Evolutionary conservation across 2,113 vertebrate species (phyloP), one percentile per base, ranked within the genome.

Genomic region (Nymphicus hollandicus): DNA sequence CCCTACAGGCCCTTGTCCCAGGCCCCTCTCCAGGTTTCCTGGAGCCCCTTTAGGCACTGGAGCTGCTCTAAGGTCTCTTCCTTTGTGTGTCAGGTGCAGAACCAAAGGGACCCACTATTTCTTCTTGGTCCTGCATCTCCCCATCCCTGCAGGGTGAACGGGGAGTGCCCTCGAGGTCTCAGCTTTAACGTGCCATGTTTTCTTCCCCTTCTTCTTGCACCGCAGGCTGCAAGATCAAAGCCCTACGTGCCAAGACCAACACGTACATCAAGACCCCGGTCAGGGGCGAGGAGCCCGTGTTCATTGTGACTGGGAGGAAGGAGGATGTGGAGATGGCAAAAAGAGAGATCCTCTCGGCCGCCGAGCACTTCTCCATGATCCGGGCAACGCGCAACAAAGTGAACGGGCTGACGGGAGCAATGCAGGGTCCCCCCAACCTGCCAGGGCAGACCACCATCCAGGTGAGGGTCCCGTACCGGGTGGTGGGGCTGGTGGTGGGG

Each of bases 291-390:
- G 99, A 99, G 25, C 99, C 99, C 0, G 97, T 99, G 24, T 99
- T 99, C 95, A 99, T 99, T 4, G 99, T 99, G 80, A 99, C 99
- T 0, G 99, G 99, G 6, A 98, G 99, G 43, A 98, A 99, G 86
- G 99, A 99, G 96, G 99, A 99, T 0, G 99, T 99, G 76, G 99
- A 99, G 96, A 99, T 99, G 99, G 99, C 99, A 27, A 99, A 99
- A 69, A 97, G 99, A 1, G 99, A 99, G 98, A 99, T 99, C 91
- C 98, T 99, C 33, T 99, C 99, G 0, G 99, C 99, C 0, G 99
- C 99, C 0, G 99, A 99, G 93, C 99, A 99, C 96, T 99, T 99
- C 98, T 99, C 99, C 10, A 98, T 99, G 97, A 99, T 99, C 96
- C 98, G 99, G 3, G 99, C 99, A 1, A 99, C 99, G 0, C 98